Evolutionary conservation across 2,888 invertebrate species (phyloP).

Genomic region (Beris morrisii): DNA sequence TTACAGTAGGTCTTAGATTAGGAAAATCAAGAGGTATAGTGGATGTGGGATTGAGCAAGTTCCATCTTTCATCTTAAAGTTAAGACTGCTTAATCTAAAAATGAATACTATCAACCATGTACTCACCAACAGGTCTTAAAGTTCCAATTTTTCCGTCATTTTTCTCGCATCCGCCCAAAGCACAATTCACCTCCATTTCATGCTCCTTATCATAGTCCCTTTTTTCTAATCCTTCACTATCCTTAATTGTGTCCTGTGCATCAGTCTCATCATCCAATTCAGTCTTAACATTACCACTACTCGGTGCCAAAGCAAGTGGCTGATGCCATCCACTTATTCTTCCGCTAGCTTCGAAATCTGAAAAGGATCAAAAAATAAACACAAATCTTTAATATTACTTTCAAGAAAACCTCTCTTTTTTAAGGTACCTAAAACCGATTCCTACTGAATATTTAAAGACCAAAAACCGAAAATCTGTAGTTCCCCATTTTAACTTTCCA

Average conservation of each 20-base stretch:
- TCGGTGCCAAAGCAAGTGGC: slow-evolving; percentile 25
- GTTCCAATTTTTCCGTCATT: slow-evolving; percentile 6
- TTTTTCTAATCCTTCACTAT: background rate
- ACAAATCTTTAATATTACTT: too few species aligned
- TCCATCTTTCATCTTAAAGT: too few species aligned
- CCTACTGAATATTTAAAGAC: too few species aligned
- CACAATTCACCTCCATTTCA: background rate
- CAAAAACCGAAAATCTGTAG: too few species aligned
- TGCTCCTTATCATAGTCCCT: background rate
- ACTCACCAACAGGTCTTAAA: slow-evolving; percentile 20
- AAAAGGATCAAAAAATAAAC: slow-evolving; percentile 3
- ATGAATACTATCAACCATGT: background rate
- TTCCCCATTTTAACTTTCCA: slow-evolving; percentile 21
- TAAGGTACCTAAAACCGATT: too few species aligned
- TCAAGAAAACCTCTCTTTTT: too few species aligned
- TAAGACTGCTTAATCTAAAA: too few species aligned
- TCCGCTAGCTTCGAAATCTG: slow-evolving; percentile 13
- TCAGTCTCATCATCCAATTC: background rate
- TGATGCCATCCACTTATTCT: slow-evolving; percentile 29
- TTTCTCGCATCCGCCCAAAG: background rate
- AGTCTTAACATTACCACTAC: background rate
- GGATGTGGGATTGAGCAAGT: too few species aligned
- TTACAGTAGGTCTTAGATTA: too few species aligned
- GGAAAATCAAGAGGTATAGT: too few species aligned
- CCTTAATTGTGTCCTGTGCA: background rate